Base-by-base conservation (phyloP, 2,797 vertebrate genomes). In the Glossophaga mutica region DNA sequence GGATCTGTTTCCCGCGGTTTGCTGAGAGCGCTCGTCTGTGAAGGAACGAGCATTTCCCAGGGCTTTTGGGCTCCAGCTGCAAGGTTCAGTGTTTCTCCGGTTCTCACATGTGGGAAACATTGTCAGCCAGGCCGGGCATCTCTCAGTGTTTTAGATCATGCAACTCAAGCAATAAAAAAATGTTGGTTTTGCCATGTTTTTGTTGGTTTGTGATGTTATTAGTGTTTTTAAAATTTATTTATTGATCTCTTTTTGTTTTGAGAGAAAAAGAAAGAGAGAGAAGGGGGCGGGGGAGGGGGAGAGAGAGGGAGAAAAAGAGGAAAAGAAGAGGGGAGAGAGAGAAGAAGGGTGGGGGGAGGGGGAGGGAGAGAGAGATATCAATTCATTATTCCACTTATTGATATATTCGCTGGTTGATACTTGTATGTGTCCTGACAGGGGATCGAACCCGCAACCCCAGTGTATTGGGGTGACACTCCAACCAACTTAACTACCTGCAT, bases 61-160 rank as follows among this genome's bases (percentile, higher is more conserved):
- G 79, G 22, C 34, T 5, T 12, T 19, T 4, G 8, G 39, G 26
- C 44, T 16, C 55, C 57, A 18, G 71, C 29, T 7, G 46, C 26
- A 39, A 32, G 12, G 12, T 3, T 44, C 50, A 19, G 0, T 2
- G 18, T 26, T 2, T 18, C 3, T 34, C 34, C 14, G 5, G 19
- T 22, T 26, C 77, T 34, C 26, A 16, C 9, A 8, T 5, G 77
- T 55, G 57, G 18, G 37, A 32, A 70, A 10, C 22, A 21, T 24
- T 14, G 34, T 65, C 15, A 21, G 32, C 44, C 7, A n/a, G 50
- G 68, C 37, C 22, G 8, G 16, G 32, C 4, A 6, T 11, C 46
- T 29, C 34, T 32, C 16, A 8, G 34, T 81, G 29, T 62, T 42
- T 77, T 19, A 78, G 9, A 42, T 50, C 18, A 9, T 2, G 10